Base-by-base conservation (phyloP, 2,113 vertebrate species). In the Benthochromis sp. region DNA sequence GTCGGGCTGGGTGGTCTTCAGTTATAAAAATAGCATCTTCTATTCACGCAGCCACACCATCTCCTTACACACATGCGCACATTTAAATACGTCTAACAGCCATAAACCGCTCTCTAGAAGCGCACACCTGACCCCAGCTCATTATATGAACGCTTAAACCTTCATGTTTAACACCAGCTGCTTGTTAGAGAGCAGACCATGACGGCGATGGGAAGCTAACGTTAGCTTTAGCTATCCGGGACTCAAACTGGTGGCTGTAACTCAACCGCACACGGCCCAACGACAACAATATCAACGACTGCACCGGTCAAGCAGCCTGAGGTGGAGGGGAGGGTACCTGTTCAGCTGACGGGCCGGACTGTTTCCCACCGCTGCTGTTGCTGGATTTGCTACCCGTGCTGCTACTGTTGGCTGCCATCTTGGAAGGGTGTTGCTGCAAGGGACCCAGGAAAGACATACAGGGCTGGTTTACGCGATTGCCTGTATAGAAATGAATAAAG, bases 371-470 rank as follows among this genome's bases (percentile, higher is more conserved):
- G 43, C 82, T 4, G 76, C 61, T 90, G 79, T 27, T 90, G 88
- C 83, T 92, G 16, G 94, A 52, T 93, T 97, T 97, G 89, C 73
- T 93, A 73, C 71, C 95, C 95, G 95, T 95, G 95, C 92, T 95
- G 94, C 93, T 94, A 84, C 96, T 94, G 96, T 95, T 97, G 92
- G 96, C 94, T 94, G 96, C 96, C 96, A 97, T 97, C 94, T 95
- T 97, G 94, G 90, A 96, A 96, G 92, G 90, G 93, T 95, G 94
- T 91, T 80, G 59, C 93, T 66, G 52, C 4, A 1, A 76, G 89
- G 91, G 93, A 59, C 55, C 13, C 55, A 3, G 54, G 4, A 57
- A 57, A 57, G 54, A 57, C 12, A 1, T 14, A 57, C 4, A 55
- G 12, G 7, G 24, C 4, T 27, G 3, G 2, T 57, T 57, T 3